These are phyloP conservation scores for Chaetorhynchus papuensis DNA, from an alignment of 2,113 vertebrate genomes.

Conservation along the genomic window DNA sequence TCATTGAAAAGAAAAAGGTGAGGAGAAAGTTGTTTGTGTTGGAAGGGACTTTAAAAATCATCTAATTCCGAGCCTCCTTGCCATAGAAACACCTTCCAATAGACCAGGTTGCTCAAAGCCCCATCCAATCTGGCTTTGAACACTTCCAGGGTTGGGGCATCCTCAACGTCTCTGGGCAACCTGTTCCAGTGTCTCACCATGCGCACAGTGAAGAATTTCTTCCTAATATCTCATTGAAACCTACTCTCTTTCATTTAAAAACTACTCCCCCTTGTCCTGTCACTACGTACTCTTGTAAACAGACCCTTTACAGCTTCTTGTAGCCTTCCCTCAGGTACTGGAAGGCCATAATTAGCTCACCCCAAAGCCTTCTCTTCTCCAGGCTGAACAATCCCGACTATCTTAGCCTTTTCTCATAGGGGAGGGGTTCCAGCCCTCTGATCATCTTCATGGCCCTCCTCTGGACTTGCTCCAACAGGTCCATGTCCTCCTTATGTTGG, in stretches of 20 bases:
- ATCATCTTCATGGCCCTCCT: neutral
- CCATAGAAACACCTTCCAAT: neutral
- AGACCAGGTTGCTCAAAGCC: neutral
- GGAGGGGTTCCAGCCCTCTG: neutral
- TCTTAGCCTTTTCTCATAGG: neutral
- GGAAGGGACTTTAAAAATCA: neutral
- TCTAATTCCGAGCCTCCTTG: neutral
- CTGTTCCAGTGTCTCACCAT: neutral
- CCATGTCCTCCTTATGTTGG: neutral
- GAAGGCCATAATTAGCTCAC: neutral
- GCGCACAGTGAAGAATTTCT: neutral
- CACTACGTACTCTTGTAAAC: neutral
- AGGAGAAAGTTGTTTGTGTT: neutral
- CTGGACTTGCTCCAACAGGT: neutral
- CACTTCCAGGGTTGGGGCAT: neutral
- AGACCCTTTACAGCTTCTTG: neutral
- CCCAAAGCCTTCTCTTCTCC: neutral
- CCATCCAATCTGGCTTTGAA: neutral
- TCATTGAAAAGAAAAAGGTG: neutral
- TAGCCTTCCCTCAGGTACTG: neutral
- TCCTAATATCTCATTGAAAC: neutral
- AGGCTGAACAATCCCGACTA: neutral
- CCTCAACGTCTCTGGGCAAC: neutral
- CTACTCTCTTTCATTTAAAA: neutral
- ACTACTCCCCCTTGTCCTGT: neutral